Evolutionary conservation across 2,113 vertebrate genomes (phyloP), one percentile per base, ranked within the genome.

Genomic region (Turnix velox): DNA sequence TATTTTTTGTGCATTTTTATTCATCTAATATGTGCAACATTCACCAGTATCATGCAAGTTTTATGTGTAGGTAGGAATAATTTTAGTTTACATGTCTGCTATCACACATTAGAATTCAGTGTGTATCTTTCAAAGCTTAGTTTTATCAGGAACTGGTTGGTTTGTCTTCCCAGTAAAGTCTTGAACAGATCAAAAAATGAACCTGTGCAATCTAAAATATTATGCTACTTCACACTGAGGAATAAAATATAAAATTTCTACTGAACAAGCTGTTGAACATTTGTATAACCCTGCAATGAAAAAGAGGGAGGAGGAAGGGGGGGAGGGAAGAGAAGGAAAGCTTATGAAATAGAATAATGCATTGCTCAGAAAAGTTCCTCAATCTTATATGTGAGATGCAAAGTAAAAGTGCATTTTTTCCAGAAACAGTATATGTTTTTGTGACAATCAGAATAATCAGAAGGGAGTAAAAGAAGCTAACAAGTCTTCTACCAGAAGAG

Each of bases 401-500:
- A n/a, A 69, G 9, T 18, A 81, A 63, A 93, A 92, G 5, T 43
- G 10, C 4, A 18, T 24, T 51, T 92, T 92, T 80, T 74, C 17
- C 62, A 73, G 42, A 73, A 95, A 65, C 1, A 3, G 6, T 51
- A n/a, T n/a, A n/a, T 51, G 14, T 77, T 84, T 72, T 68, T 75
- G 18, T 24, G 20, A 65, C 33, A 52, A 61, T 35, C 19, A 9
- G 14, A 5, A 59, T 40, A 71, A 73, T 24, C 15, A 42, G 10
- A 30, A 5, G 15, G 5, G 18, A 90, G 39, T 24, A 84, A 73
- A 55, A 22, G 31, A 86, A 22, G 10, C 19, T 75, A 67, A 75
- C 43, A 90, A 68, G 52, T 81, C 39, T 88, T 75, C 80, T 71
- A 75, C 88, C 92, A 94, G 87, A 90, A 94, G 84, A 93, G 91